These are phyloP conservation scores for Potamarius usumacintae DNA, from an alignment of 2,113 vertebrate species.

Conservation along the genomic window DNA sequence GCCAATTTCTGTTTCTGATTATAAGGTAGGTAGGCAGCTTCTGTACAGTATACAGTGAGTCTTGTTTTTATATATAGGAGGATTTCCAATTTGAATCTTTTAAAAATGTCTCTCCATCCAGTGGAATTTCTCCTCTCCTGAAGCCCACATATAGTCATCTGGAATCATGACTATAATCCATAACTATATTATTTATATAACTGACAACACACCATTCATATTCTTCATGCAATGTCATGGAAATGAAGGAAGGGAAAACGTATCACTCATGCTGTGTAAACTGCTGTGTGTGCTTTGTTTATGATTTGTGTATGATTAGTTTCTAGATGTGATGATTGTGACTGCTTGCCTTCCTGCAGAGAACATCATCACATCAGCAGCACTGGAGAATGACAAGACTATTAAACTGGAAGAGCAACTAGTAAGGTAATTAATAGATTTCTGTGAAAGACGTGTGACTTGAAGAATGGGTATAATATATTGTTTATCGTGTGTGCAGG, in stretches of 20 bases:
- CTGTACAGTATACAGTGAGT: background rate
- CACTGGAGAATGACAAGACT: slow-evolving; percentile 98
- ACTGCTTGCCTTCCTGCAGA: slow-evolving; percentile 98
- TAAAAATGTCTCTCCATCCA: background rate
- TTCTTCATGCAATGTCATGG: background rate
- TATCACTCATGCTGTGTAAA: background rate
- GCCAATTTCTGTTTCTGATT: background rate
- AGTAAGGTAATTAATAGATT: slow-evolving; percentile 64
- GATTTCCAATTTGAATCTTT: background rate
- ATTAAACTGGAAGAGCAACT: slow-evolving; percentile 99
- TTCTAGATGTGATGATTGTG: slow-evolving; percentile 91
- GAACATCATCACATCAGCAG: slow-evolving; percentile 96
- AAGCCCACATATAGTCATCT: background rate
- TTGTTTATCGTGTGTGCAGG: background rate
- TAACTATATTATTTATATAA: background rate
- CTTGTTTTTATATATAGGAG: background rate
- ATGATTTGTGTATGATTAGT: slow-evolving; percentile 80
- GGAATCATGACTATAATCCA: background rate
- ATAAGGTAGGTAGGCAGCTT: background rate
- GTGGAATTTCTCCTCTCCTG: background rate
- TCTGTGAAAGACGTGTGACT: background rate
- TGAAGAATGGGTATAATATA: background rate
- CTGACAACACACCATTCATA: background rate
- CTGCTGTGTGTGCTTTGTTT: background rate
- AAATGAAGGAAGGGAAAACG: background rate